A percentile compares a stretch with the other conserved stretches of the same genome.
phyloP scores from a whole-genome alignment of 2,113 vertebrate species.

The Embiotoca jacksoni region DNA sequence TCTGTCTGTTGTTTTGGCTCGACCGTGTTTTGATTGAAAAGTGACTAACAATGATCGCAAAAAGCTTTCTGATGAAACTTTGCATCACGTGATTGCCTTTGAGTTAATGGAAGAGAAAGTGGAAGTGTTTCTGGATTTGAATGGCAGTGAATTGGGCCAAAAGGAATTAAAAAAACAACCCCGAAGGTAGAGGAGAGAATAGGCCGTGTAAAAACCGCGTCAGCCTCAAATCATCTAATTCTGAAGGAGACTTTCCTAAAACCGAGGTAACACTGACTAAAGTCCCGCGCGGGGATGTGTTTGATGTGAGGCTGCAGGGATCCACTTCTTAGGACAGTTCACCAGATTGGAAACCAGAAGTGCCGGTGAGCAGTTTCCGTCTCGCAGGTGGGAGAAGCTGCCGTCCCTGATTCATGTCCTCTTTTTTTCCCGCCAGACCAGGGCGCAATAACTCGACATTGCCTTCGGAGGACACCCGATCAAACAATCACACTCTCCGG shows the following conservation, averaged over 20 bases:
- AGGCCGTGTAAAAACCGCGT: no score
- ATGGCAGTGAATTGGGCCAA: neutral
- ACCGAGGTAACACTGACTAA: neutral
- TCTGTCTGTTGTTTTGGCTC: neutral
- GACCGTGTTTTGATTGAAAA: no score
- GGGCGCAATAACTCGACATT: constrained; percentile 88
- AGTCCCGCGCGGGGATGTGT: neutral
- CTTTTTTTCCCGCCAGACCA: constrained; percentile 80
- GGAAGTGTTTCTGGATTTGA: neutral
- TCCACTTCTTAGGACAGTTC: neutral
- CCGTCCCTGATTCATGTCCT: constrained; percentile 23
- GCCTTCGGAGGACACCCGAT: constrained; percentile 88
- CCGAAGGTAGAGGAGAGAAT: no score
- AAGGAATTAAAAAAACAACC: neutral
- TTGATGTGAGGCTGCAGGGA: neutral
- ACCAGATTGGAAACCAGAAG: constrained; percentile 8
- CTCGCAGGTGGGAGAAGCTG: constrained; percentile 1
- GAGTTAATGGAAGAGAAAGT: no score
- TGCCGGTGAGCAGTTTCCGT: constrained; percentile 1
- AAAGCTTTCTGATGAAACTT: no score
- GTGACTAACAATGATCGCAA: no score
- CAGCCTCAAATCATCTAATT: neutral
- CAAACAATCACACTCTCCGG: constrained; percentile 92
- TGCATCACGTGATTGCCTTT: no score
- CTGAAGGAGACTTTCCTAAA: neutral